phyloP scores from a whole-genome alignment of 2,888 invertebrate genomes.

The Acrocera orbiculus region DNA sequence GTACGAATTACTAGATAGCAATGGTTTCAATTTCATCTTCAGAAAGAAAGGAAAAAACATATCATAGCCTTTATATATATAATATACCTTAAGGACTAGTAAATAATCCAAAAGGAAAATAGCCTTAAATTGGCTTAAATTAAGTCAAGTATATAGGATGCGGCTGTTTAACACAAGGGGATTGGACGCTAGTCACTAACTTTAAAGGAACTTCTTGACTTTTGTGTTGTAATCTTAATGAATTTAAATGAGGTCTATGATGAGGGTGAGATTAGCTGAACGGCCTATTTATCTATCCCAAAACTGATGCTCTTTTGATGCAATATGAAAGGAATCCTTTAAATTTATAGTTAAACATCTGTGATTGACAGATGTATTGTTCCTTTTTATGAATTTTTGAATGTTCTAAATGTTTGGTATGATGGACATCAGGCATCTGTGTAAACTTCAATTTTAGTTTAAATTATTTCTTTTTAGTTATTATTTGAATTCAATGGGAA shows the following conservation, averaged over 20 bases:
- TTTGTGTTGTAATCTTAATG: conserved; percentile 18
- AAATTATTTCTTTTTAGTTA: too few relatives aligned
- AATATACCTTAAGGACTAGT: conserved; percentile 1
- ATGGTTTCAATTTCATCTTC: conserved; percentile 3
- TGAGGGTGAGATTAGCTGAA: conserved; percentile 13
- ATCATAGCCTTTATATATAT: not conserved
- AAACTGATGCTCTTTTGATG: too few relatives aligned
- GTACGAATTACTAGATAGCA: conserved; percentile 3
- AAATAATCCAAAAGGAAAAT: conserved; percentile 13
- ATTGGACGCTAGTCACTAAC: conserved; percentile 15
- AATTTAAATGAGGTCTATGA: conserved; percentile 25
- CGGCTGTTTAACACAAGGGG: conserved; percentile 1
- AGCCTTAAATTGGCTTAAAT: conserved; percentile 30
- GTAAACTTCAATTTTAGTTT: not conserved
- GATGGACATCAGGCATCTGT: not conserved
- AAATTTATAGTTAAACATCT: too few relatives aligned
- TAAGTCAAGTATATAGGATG: conserved; percentile 27
- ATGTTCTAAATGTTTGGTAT: too few relatives aligned
- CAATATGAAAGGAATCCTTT: too few relatives aligned
- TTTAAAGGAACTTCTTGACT: conserved; percentile 19
- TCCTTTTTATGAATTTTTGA: too few relatives aligned
- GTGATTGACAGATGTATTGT: too few relatives aligned
- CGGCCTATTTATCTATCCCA: too few relatives aligned
- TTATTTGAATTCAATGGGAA: too few relatives aligned
- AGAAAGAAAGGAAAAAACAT: conserved; percentile 1